Evolutionary conservation across 2,113 vertebrate species (phyloP), one percentile per base, ranked within the genome.

Genomic region (Uria lomvia): DNA sequence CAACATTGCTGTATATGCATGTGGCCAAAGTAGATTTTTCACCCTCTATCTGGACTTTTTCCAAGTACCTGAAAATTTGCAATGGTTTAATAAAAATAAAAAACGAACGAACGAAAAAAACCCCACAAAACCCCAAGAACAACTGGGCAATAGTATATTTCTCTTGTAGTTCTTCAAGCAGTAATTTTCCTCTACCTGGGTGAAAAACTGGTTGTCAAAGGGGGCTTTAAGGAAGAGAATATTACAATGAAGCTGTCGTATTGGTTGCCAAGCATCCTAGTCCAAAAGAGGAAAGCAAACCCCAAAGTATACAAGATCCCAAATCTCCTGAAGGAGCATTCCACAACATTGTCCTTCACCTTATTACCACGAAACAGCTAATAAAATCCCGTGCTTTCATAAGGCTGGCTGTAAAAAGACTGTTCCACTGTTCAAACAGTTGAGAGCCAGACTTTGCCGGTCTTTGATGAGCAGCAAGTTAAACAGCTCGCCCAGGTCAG

Each of bases 181-280:
- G 42, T 30, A 97, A 94, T 84, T 97, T 97, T 16, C 98, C 96
- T 88, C 97, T 94, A 50, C 95, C 93, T 82, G 53, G 30, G 93
- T 98, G 93, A 99, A 99, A 97, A 96, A 98, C 94, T 97, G 93
- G 5, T 98, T 98, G 95, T 98, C 97, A 97, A 97, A 98, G 60
- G 98, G 96, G 45, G 97, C 98, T 95, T 98, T 98, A 43, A 98
- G 98, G 81, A 98, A 98, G 12, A 98, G 98, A 95, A 98, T 87
- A 88, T 98, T 97, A 80, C 98, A 98, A 76, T 97, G 97, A 87
- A 98, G 97, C 99, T 98, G 55, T 98, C 94, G 4, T 98, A 98
- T 75, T 98, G 98, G 15, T 98, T 98, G 65, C 98, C 98, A 78
- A 98, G 98, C 56, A 97, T 98, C 95, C 84, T 88, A 19, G 53